These are phyloP conservation scores for Drosophila falleni DNA, from an alignment of 2,888 invertebrate species.

Conservation along the genomic window DNA sequence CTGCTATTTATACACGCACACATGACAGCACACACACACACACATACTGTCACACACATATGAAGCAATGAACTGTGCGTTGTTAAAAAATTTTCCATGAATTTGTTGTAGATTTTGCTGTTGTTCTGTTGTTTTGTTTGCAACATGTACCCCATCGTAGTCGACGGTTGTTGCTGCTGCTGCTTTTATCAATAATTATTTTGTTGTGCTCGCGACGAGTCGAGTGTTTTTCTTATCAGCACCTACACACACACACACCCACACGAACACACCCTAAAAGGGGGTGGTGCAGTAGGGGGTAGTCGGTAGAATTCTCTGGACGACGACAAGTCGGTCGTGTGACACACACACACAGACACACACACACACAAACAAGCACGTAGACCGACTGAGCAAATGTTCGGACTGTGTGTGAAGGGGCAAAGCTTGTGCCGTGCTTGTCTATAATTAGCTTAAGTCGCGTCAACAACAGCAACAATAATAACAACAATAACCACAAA, in stretches of 20 bases:
- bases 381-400: slow-evolving; percentile 51
- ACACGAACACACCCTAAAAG: slow-evolving; percentile 1
- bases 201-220: slow-evolving; percentile 73
- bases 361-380: slow-evolving; percentile 72
- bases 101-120: slow-evolving; percentile 62
- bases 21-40: slow-evolving; percentile 7
- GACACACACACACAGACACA: slow-evolving; percentile 77
- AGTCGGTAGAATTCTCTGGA: slow-evolving; percentile 28
- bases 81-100: slow-evolving; percentile 79
- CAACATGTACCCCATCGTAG: slow-evolving; percentile 46
- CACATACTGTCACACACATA: neutral
- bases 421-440: slow-evolving; percentile 52
- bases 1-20: slow-evolving; percentile 52
- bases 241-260: slow-evolving; percentile 30
- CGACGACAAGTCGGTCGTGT: slow-evolving; percentile 59
- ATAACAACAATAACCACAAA: slow-evolving; percentile 14
- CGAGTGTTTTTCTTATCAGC: slow-evolving; percentile 73
- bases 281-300: neutral
- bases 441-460: slow-evolving; percentile 72
- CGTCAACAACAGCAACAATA: slow-evolving; percentile 24
- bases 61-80: slow-evolving; percentile 70
- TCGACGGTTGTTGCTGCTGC: slow-evolving; percentile 29
- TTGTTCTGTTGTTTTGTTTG: slow-evolving; percentile 52
- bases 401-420: slow-evolving; percentile 35
- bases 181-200: slow-evolving; percentile 80